A percentile compares a stretch with the other conserved stretches of the same genome.
phyloP scores from a whole-genome alignment of 2,113 vertebrate genomes.

The Meleagris gallopavo region DNA sequence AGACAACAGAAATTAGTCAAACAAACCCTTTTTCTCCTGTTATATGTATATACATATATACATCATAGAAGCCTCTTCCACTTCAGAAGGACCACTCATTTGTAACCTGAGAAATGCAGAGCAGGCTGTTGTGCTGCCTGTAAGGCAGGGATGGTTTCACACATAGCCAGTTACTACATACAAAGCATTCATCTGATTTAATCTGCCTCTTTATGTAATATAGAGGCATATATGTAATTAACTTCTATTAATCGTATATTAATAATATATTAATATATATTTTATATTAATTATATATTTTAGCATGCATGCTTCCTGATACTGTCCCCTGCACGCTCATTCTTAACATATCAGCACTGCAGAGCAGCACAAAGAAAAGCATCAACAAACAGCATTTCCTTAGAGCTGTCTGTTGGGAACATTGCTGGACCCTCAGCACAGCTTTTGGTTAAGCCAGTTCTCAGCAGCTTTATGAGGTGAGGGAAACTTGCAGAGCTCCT shows the following conservation, averaged over 20 bases:
- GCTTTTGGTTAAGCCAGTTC: no score
- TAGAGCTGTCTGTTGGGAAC: not conserved
- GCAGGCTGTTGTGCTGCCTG: not conserved
- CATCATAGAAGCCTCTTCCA: not conserved
- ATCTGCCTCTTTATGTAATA: not conserved
- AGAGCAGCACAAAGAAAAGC: not conserved
- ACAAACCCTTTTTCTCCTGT: not conserved
- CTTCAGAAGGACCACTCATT: fast-evolving
- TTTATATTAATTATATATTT: not conserved
- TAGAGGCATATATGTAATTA: fast-evolving
- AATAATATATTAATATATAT: not conserved
- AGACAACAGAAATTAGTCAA: not conserved
- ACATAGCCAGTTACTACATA: not conserved
- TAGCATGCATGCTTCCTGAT: not conserved
- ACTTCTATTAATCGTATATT: not conserved
- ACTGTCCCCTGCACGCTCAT: not conserved
- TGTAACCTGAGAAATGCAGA: not conserved
- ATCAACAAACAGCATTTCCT: not conserved
- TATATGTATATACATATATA: fast-evolving
- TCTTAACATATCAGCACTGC: not conserved
- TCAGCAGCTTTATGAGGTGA: not conserved
- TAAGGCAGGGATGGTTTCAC: not conserved
- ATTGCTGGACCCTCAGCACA: not conserved
- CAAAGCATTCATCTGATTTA: not conserved
- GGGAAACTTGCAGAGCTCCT: not conserved